Base-by-base conservation (phyloP, 37 sponge, comb jelly and placozoan genomes). In the Crambe crambe region DNA sequence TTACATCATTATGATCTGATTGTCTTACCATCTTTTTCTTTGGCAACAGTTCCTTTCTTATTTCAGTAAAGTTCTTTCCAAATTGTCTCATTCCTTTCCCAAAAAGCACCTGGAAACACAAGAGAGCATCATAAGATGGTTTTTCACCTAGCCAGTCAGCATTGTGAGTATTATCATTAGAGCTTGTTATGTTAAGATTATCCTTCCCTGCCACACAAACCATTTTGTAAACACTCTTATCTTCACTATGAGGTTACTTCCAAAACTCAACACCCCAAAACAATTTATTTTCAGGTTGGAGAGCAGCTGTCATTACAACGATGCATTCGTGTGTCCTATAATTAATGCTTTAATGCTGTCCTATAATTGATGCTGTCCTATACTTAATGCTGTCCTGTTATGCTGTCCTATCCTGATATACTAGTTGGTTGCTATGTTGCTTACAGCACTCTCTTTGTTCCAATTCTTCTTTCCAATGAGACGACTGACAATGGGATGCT, bases 21-120 rank as follows among this genome's bases (percentile, higher is more conserved):
- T 68, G 3, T 56, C 89, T 85, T 47, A 94, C 95, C 69, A 89
- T 87, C 9, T 70, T 25, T 29, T 77, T 87, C 0, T 80, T 32
- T 39, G 95, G 89, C 0, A 94, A 68, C 21, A 86, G 71, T 63
- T 87, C 95, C 35, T 84, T 87, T 64, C 81, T 77, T 18, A 94
- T 94, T 66, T 79, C 82, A 78, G 67, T 51, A 68, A 94, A 94
- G 73, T 94, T 87, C 66, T 94, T 94, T 0, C 95, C 95, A 79
- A 78, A 91, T 72, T 91, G 95, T 10, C 88, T 62, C 72, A 94
- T 76, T 0, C 95, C 95, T 76, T 91, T 87, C 1, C 85, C 84
- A 77, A 91, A 94, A 15, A 81, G 80, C 9, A 80, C 66, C 95
- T 94, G 23, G 23, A 86, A 39, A n/a, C n/a, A 30, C n/a, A 70